Conservation (phyloP, 2,113 vertebrate genomes). For the Mus spicilegus region DNA sequence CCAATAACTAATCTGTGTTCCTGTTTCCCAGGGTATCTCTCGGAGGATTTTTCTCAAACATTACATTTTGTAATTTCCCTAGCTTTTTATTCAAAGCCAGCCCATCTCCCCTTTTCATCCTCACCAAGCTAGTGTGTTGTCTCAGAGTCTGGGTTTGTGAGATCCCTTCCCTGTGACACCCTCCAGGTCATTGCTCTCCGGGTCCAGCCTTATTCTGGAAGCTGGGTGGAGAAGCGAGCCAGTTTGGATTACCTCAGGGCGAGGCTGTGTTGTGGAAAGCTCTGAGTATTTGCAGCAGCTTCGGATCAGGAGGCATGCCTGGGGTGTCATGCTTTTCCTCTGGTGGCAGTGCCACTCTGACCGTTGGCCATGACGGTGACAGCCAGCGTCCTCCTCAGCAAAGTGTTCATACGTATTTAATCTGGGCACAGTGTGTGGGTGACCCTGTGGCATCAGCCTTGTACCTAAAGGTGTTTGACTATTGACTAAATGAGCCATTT, state of each 20-base stretch:
- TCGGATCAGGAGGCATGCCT: accelerated
- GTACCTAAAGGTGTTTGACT: background rate
- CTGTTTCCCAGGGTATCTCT: background rate
- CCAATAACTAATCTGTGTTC: background rate
- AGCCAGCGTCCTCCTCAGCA: background rate
- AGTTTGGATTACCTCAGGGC: background rate
- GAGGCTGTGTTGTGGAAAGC: background rate
- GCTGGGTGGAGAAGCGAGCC: background rate
- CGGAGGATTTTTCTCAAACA: background rate
- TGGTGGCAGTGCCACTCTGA: background rate
- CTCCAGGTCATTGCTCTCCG: background rate
- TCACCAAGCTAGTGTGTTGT: background rate
- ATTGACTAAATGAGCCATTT: background rate
- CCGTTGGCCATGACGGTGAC: background rate
- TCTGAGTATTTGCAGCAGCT: accelerated
- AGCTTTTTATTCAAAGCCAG: background rate
- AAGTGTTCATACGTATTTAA: background rate
- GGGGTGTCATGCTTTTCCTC: background rate
- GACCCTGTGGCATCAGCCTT: background rate
- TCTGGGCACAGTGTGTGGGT: background rate
- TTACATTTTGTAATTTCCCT: background rate
- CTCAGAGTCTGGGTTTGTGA: background rate
- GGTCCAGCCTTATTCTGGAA: background rate
- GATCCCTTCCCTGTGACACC: background rate
- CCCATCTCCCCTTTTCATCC: background rate